Percentiles rank a stretch among this genome's conserved stretches.
Conservation (phyloP, 2,113 vertebrate genomes). For the Actinemys pallida region DNA sequence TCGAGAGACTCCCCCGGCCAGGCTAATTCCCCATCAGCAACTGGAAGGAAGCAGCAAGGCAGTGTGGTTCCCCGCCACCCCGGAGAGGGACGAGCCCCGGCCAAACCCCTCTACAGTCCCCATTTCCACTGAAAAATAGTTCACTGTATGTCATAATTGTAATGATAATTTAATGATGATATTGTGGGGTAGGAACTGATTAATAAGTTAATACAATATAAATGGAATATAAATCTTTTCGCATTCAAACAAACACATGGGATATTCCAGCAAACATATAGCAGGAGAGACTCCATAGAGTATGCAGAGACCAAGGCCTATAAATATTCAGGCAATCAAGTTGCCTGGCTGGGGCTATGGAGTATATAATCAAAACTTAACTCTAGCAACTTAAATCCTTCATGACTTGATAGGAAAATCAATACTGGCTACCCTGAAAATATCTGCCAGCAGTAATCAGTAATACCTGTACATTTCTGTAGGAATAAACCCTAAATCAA, state of each 20-base stretch:
- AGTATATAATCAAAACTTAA: constrained; percentile 2
- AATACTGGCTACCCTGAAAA: background rate
- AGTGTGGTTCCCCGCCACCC: no score
- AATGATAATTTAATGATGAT: no score
- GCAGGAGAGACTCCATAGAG: background rate
- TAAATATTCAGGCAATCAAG: background rate
- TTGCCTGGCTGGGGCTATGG: background rate
- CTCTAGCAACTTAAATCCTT: background rate
- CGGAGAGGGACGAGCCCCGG: no score
- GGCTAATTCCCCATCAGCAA: no score
- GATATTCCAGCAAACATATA: background rate
- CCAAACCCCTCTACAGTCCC: no score
- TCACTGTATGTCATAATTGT: no score
- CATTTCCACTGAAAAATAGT: no score
- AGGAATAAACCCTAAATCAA: background rate
- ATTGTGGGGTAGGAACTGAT: no score
- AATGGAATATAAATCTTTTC: background rate
- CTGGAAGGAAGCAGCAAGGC: no score
- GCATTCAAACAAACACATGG: constrained; percentile 21
- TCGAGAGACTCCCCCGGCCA: no score
- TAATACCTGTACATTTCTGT: background rate
- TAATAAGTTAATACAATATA: background rate
- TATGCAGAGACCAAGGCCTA: background rate
- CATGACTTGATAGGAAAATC: background rate
- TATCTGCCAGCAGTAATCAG: background rate